Evolutionary conservation across 2,113 vertebrate genomes (phyloP).

Genomic region (Cygnus atratus): DNA sequence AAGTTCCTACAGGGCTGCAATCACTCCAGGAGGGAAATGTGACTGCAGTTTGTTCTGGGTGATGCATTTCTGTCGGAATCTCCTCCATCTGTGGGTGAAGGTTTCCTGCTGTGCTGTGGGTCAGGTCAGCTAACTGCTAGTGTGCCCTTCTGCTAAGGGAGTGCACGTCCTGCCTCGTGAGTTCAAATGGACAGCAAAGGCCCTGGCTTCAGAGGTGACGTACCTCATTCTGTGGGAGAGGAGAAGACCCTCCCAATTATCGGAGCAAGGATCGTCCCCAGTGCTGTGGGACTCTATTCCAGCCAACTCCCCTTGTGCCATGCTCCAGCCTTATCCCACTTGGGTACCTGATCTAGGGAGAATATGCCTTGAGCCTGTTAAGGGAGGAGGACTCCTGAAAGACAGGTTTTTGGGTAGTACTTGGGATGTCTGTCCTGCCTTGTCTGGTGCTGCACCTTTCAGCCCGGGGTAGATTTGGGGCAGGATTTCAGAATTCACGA

Average conservation of each 20-base stretch:
- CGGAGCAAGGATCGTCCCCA: not conserved
- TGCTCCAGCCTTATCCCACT: not conserved
- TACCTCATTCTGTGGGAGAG: not conserved
- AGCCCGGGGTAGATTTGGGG: not conserved
- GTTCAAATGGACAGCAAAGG: not conserved
- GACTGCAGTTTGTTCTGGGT: not conserved
- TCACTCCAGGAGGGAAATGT: not conserved
- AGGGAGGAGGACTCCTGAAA: not conserved
- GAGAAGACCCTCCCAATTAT: not conserved
- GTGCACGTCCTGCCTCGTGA: rapidly evolving
- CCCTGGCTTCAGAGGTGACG: not conserved
- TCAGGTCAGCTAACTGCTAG: not conserved
- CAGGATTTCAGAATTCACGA: not conserved
- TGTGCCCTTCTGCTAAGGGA: not conserved
- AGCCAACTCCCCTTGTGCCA: not conserved
- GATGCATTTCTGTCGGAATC: not conserved
- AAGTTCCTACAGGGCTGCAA: not conserved
- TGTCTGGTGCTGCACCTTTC: not conserved
- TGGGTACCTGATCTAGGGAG: not conserved
- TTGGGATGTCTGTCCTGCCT: not conserved
- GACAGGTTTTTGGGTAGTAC: not conserved
- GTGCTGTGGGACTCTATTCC: not conserved
- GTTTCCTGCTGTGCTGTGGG: not conserved
- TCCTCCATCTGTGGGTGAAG: not conserved
- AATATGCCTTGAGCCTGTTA: not conserved